Evolutionary conservation across 2,797 vertebrate species (phyloP), one percentile per base, ranked within the genome.

Genomic region (Tachyglossus aculeatus): DNA sequence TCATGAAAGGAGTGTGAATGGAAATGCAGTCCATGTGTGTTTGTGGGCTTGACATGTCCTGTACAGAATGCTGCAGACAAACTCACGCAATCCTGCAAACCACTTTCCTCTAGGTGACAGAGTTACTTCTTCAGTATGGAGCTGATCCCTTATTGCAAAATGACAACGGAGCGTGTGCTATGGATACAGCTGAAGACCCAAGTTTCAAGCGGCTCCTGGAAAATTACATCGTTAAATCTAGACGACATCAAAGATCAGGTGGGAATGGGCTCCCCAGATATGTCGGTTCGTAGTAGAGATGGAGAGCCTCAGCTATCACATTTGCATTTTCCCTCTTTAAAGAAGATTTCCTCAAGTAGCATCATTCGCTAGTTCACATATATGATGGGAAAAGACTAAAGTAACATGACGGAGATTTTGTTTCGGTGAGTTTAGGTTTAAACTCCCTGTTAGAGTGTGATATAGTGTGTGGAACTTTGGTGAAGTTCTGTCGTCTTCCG

Each of bases 41-140:
- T n/a, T n/a, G n/a, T n/a, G n/a, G n/a, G n/a, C n/a, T n/a, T n/a
- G n/a, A n/a, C n/a, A n/a, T n/a, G n/a, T n/a, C n/a, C n/a, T n/a
- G n/a, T n/a, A n/a, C n/a, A n/a, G n/a, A n/a, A n/a, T n/a, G n/a
- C n/a, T n/a, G n/a, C n/a, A n/a, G n/a, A n/a, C n/a, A n/a, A n/a
- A n/a, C n/a, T n/a, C n/a, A n/a, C n/a, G n/a, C 2, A 8, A 21
- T 78, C 43, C 55, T 43, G 4, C n/a, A 16, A 38, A 24, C 18
- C 33, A 7, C 60, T 24, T 71, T 76, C 68, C 84, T 79, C 43
- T 84, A 94, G 92, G 16, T 93, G 62, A 89, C 51, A 18, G 64
- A 84, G 4, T 88, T 93, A 82, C 31, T 93, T 45, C 89, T 94
- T 77, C 53, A 77, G 69, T 84, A 91, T 74, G 92, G 91, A 79